Evolutionary conservation across 2,113 vertebrate species (phyloP).

Genomic region (Amia ocellicauda): DNA sequence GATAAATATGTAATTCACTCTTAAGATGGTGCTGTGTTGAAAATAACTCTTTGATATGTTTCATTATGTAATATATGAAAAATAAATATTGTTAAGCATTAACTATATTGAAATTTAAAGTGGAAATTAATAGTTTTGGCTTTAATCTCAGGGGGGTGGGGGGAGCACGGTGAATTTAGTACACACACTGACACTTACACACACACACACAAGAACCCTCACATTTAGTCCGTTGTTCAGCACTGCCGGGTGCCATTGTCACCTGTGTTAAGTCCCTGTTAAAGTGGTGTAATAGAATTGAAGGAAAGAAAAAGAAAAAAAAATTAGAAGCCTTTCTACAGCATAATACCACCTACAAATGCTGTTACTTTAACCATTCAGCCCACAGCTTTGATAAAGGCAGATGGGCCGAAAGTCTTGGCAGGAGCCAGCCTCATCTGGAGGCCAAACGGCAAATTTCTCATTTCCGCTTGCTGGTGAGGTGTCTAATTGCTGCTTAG

Average conservation of each 20-base stretch:
- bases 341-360: constrained; percentile 25
- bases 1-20: too few relatives aligned
- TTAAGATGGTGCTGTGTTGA: too few relatives aligned
- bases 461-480: constrained; percentile 66
- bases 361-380: constrained; percentile 32
- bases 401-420: constrained; percentile 40
- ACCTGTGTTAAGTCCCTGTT: constrained; percentile 6
- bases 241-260: neutral
- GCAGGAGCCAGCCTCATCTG: constrained; percentile 52
- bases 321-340: constrained; percentile 9
- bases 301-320: neutral
- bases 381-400: constrained; percentile 43
- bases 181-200: too few relatives aligned
- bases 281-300: constrained; percentile 18
- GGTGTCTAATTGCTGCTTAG: constrained; percentile 75
- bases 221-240: constrained; percentile 32
- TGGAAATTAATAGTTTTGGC: too few relatives aligned
- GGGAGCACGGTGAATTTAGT: too few relatives aligned
- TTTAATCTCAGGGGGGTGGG: too few relatives aligned
- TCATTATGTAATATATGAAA: too few relatives aligned
- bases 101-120: too few relatives aligned
- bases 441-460: constrained; percentile 70
- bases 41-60: too few relatives aligned
- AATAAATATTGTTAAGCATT: too few relatives aligned
- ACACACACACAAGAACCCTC: constrained; percentile 13